These are phyloP conservation scores for Diplazon laetatorius DNA, from an alignment of 2,888 invertebrate genomes.

Conservation along the genomic window DNA sequence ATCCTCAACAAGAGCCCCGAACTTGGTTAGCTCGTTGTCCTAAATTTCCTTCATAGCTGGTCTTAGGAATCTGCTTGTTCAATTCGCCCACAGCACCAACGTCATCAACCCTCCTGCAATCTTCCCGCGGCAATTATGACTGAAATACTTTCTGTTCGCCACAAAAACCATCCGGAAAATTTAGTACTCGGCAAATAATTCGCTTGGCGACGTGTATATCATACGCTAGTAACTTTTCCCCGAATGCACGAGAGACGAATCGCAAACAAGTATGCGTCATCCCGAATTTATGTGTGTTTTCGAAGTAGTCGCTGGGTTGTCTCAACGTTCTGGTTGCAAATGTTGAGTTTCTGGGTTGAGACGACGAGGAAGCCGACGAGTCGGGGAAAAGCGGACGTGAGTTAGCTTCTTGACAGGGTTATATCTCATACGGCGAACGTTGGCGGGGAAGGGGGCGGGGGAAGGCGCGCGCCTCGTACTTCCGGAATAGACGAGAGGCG, in stretches of 20 bases:
- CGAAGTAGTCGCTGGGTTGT: constrained; percentile 53
- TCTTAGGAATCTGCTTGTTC: no score
- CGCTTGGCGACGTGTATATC: not conserved
- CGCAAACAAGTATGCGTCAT: constrained; percentile 53
- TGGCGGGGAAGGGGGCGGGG: no score
- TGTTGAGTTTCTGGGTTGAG: constrained; percentile 33
- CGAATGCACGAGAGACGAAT: constrained; percentile 11
- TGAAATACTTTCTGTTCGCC: not conserved
- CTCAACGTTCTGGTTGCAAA: constrained; percentile 8
- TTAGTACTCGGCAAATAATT: constrained; percentile 3
- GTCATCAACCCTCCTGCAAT: no score
- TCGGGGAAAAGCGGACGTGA: constrained; percentile 42
- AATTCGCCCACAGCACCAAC: no score
- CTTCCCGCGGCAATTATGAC: no score
- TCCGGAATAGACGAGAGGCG: constrained; percentile 55
- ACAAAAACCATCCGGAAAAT: not conserved
- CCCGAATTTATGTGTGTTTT: constrained; percentile 55
- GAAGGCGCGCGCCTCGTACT: constrained; percentile 35
- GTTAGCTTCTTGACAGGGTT: constrained; percentile 56
- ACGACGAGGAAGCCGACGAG: constrained; percentile 2
- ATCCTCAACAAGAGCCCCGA: not conserved
- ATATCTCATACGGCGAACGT: constrained; percentile 37
- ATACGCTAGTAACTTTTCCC: constrained; percentile 16
- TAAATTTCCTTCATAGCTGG: no score
- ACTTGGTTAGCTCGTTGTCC: no score